Conservation (phyloP, 2,113 vertebrate genomes). For the Ceyx cyanopectus region DNA sequence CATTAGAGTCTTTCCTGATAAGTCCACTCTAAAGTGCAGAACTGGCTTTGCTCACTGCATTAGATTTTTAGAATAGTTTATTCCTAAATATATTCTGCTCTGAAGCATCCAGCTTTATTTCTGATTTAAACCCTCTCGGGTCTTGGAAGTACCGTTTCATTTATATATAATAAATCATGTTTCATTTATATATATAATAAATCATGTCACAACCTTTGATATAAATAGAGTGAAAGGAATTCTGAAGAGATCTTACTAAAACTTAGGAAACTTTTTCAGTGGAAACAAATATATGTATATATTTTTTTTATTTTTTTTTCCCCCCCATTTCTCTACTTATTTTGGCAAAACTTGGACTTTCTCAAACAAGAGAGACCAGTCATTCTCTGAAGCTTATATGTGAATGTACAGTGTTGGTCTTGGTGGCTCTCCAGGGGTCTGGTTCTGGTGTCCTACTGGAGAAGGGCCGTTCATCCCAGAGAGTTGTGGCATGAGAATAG, state of each 20-base stretch:
- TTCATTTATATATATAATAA: background rate
- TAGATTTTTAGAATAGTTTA: constrained; percentile 5
- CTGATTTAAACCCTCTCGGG: background rate
- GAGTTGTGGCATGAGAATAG: background rate
- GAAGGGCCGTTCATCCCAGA: background rate
- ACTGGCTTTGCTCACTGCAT: background rate
- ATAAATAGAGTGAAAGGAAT: background rate
- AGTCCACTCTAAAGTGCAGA: background rate
- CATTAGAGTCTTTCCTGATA: background rate
- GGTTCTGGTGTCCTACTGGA: background rate
- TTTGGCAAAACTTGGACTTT: background rate
- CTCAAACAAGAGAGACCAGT: background rate
- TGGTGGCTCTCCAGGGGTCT: background rate
- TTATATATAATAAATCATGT: background rate
- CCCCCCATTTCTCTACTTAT: background rate
- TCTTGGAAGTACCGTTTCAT: background rate
- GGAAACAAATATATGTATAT: background rate
- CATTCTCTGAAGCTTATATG: background rate
- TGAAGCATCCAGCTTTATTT: background rate
- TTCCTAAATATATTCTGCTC: background rate
- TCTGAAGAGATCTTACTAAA: background rate
- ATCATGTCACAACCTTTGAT: background rate
- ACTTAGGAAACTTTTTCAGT: background rate
- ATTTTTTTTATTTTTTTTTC: background rate
- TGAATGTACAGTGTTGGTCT: background rate